phyloP scores from a whole-genome alignment of 2,113 vertebrate species.

The Zosterops lateralis region DNA sequence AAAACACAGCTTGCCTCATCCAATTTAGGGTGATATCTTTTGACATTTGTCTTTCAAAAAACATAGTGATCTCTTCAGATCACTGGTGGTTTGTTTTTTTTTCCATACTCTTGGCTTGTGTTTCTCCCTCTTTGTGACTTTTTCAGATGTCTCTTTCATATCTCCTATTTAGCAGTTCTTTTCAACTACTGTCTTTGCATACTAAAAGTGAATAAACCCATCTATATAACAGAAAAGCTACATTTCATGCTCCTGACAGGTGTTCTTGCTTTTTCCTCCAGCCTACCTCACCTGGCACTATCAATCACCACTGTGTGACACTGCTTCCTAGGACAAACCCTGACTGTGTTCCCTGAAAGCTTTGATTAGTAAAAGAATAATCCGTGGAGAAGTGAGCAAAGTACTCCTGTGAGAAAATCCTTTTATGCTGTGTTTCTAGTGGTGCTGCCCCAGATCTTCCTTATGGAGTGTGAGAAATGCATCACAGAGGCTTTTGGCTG shows the following conservation, averaged over 20 bases:
- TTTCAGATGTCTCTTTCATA: not conserved
- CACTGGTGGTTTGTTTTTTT: not conserved
- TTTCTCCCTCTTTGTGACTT: not conserved
- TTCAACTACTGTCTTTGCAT: not conserved
- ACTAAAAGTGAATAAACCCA: not conserved
- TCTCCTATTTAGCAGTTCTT: not conserved
- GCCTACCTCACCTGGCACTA: not conserved
- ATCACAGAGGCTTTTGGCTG: not conserved
- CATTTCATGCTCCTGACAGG: not conserved
- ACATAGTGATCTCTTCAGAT: not conserved
- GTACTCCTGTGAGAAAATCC: not conserved
- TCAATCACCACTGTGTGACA: not conserved
- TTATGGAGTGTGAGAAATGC: not conserved
- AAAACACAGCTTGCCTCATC: not conserved
- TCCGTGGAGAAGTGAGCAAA: not conserved
- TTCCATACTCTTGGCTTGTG: not conserved
- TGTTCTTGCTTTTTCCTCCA: not conserved
- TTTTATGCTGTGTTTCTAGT: not conserved
- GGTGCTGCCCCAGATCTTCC: not conserved
- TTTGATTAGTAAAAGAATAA: not conserved
- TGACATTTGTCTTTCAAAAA: not conserved
- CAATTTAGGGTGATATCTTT: not conserved
- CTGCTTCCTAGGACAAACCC: not conserved
- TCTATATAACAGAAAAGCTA: not conserved
- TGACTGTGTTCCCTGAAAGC: not conserved